A percentile compares a stretch with the other conserved stretches of the same genome.
Evolutionary conservation across 2,888 invertebrate genomes (phyloP).

Genomic region (Troides aeacus): DNA sequence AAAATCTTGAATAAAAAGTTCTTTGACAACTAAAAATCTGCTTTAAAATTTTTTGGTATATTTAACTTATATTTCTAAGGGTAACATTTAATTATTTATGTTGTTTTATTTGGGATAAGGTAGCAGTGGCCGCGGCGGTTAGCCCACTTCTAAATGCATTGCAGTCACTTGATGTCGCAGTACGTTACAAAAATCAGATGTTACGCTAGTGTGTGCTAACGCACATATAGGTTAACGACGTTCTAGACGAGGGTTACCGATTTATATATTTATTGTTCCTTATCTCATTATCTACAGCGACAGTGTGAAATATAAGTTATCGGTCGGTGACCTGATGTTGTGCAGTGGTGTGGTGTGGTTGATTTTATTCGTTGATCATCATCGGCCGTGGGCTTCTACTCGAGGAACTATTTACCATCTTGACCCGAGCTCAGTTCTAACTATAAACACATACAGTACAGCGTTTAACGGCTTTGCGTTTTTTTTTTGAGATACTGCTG

Average conservation of each 20-base stretch:
- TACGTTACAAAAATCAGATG: slow-evolving; percentile 76
- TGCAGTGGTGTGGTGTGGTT: slow-evolving; percentile 55
- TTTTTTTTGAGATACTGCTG: slow-evolving; percentile 19
- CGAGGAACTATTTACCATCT: slow-evolving; percentile 37
- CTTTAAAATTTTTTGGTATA: background rate
- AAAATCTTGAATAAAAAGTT: background rate
- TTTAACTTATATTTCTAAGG: background rate
- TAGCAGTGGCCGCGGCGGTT: slow-evolving; percentile 87
- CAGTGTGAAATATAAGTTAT: slow-evolving; percentile 39
- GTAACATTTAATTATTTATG: slow-evolving; percentile 14
- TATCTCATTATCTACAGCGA: background rate
- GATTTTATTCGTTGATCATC: slow-evolving; percentile 40
- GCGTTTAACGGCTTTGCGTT: slow-evolving; percentile 21
- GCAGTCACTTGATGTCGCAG: slow-evolving; percentile 81
- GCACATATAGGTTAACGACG: slow-evolving; percentile 66
- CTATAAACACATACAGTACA: background rate
- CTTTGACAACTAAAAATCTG: background rate
- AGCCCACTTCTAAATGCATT: slow-evolving; percentile 88
- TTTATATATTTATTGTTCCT: slow-evolving; percentile 49
- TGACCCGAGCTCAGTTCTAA: slow-evolving; percentile 16
- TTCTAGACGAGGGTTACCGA: slow-evolving; percentile 64
- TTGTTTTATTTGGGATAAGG: slow-evolving; percentile 80
- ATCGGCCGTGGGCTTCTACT: slow-evolving; percentile 58
- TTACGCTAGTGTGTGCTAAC: slow-evolving; percentile 78
- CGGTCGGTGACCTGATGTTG: slow-evolving; percentile 64